A percentile compares a stretch with the other conserved stretches of the same genome.
Conservation (phyloP, 2,888 invertebrate species). For the Stomorhina lunata region DNA sequence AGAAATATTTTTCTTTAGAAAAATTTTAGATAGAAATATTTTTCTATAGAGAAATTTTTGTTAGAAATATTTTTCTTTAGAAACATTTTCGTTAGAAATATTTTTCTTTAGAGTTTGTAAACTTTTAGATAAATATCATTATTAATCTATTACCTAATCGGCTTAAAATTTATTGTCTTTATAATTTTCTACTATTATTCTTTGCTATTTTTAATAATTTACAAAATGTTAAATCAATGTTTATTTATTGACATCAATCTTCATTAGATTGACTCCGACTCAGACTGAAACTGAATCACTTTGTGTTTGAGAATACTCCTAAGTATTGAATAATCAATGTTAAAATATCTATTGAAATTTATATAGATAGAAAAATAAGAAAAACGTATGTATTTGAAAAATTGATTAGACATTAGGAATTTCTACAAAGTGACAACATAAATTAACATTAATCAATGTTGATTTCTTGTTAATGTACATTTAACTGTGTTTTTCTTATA, state of each 20-base stretch:
- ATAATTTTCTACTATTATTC: slow-evolving; percentile 16
- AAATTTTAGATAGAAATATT: too few relatives aligned
- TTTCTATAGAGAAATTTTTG: too few relatives aligned
- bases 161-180: neutral
- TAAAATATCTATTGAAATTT: neutral
- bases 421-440: slow-evolving; percentile 47
- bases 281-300: neutral
- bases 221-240: neutral
- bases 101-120: too few relatives aligned
- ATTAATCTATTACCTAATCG: slow-evolving; percentile 13
- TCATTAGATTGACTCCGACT: neutral
- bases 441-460: slow-evolving; percentile 50
- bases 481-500: too few relatives aligned
- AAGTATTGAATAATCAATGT: neutral
- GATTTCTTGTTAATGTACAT: neutral
- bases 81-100: too few relatives aligned
- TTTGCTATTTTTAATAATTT: too few relatives aligned
- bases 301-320: too few relatives aligned
- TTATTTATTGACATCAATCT: slow-evolving; percentile 32
- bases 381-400: slow-evolving; percentile 5
- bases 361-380: neutral
- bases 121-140: too few relatives aligned
- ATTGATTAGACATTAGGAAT: slow-evolving; percentile 49
- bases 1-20: too few relatives aligned
- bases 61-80: too few relatives aligned